Base-by-base conservation (phyloP, 2,113 vertebrate species). In the Dicaeum eximium region DNA sequence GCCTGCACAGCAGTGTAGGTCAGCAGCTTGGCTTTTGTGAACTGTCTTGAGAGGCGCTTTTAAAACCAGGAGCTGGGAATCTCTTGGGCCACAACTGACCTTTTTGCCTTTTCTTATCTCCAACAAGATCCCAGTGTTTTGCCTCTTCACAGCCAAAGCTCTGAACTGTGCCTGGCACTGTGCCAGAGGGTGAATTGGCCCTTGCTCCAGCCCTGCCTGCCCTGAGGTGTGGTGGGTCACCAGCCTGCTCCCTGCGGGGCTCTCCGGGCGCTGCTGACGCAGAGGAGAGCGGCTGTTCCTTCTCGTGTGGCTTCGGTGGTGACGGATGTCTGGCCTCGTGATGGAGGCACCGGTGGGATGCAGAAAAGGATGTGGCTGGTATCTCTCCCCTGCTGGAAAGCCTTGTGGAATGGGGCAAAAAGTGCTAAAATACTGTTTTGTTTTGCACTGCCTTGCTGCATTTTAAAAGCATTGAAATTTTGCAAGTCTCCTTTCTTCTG, bases 141-240 rank as follows among this genome's bases (percentile, higher is more conserved):
- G 66, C 19, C 3, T 44, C 33, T 58, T 70, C 35, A 7, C 57
- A 67, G 1, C 2, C 22, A 38, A 42, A 28, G 4, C 25, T 66
- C 61, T 44, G 47, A 78, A 21, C 30, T 58, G 9, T 4, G 3
- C n/a, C 38, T 71, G 61, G 18, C 33, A 3, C 6, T 45, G 45
- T 30, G 23, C 11, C 57, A 19, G 47, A 38, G 51, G 3, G 6
- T 67, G 33, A 67, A 5, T 3, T 0, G 3, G 20, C 22, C 40
- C 5, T n/a, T 54, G 33, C 65, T 81, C 45, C 30, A 10, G 9
- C 8, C 4, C 47, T 20, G 16, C 17, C 10, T 61, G 28, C 37
- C 50, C 18, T 0, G 7, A n/a, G 53, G 51, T 28, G 57, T 33
- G 35, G 15, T 0, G 1, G 14, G 11, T 28, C 27, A 0, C 0